Evolutionary conservation across 2,888 invertebrate genomes (phyloP).

Genomic region (Synanthedon andrenaeformis): DNA sequence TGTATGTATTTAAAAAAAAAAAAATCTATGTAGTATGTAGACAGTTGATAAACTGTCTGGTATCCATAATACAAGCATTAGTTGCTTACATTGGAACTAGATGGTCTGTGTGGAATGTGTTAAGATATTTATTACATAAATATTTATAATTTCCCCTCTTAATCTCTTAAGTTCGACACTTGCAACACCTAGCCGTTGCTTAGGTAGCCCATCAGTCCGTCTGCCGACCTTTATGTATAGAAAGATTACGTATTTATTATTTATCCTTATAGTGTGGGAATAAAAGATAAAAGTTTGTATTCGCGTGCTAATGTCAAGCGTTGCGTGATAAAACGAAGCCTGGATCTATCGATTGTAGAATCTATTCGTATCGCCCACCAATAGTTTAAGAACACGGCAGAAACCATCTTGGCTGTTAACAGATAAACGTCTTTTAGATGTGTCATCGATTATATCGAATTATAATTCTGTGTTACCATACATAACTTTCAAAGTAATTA

Average conservation of each 20-base stretch:
- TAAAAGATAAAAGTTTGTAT: slow-evolving; percentile 9
- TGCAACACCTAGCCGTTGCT: no score
- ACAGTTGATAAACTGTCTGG: no score
- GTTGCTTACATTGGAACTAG: no score
- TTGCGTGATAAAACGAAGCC: slow-evolving; percentile 40
- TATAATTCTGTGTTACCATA: slow-evolving; percentile 4
- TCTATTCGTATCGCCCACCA: slow-evolving; percentile 45
- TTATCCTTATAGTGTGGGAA: slow-evolving; percentile 7
- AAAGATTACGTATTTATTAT: not conserved
- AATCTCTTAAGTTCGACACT: no score
- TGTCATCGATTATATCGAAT: slow-evolving; percentile 54
- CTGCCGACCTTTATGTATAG: not conserved
- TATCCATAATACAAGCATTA: no score
- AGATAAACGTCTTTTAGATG: slow-evolving; percentile 34
- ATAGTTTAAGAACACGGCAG: slow-evolving; percentile 32
- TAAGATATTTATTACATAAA: no score
- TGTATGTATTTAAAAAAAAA: no score
- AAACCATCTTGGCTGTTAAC: slow-evolving; percentile 17
- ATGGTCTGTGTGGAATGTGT: no score
- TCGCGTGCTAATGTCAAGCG: slow-evolving; percentile 9
- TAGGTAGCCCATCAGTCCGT: no score
- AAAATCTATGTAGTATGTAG: no score
- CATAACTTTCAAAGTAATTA: no score
- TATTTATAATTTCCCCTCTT: no score
- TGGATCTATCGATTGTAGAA: slow-evolving; percentile 39